A percentile compares a stretch with the other conserved stretches of the same genome.
These are phyloP conservation scores for Cantharis rufa DNA, from an alignment of 2,888 invertebrate species.

Conservation along the genomic window DNA sequence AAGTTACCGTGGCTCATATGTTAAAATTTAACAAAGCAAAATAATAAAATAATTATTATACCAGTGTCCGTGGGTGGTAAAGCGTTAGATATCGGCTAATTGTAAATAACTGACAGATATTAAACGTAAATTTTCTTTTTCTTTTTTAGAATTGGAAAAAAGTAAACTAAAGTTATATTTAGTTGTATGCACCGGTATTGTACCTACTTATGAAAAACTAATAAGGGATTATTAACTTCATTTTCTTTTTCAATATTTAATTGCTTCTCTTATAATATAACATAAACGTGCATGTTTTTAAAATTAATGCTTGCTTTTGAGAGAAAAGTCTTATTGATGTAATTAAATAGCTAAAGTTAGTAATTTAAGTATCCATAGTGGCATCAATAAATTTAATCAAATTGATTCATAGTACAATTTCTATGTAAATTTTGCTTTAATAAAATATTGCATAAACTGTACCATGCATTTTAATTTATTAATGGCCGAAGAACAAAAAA, in stretches of 20 bases:
- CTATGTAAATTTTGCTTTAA: background rate
- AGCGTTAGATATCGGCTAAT: background rate
- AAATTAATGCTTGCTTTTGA: background rate
- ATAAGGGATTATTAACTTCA: background rate
- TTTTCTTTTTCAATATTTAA: background rate
- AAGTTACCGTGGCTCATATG: background rate
- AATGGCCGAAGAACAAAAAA: background rate
- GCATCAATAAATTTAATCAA: background rate
- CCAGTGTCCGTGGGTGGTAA: background rate
- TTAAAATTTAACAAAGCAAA: background rate
- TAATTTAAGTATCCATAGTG: background rate
- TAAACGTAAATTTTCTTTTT: background rate
- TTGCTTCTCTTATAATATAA: background rate
- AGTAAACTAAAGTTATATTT: background rate
- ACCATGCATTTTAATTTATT: background rate
- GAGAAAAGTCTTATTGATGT: background rate
- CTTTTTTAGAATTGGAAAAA: background rate
- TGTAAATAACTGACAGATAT: background rate
- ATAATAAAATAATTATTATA: too few relatives aligned
- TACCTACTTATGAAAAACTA: background rate
- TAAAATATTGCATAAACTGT: background rate
- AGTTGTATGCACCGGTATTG: background rate
- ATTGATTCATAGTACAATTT: constrained; percentile 1
- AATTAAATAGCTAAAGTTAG: background rate
- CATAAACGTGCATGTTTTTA: background rate